Evolutionary conservation across 2,888 invertebrate species (phyloP).

Genomic region (Morpho deidamia): DNA sequence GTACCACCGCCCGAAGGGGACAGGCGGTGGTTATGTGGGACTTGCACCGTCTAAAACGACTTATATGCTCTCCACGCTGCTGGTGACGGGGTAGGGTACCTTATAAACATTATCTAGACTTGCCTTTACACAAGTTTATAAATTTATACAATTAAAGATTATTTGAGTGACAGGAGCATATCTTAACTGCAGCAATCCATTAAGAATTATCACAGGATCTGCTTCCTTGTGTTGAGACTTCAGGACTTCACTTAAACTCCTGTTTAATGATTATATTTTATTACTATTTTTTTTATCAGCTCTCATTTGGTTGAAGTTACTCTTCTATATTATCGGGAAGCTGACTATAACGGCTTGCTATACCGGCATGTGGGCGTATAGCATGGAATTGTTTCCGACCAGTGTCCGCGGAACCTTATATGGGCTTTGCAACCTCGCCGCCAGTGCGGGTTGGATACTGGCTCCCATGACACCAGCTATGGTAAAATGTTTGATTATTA

Average conservation of each 20-base stretch:
- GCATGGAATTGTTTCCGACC: slow-evolving; percentile 82
- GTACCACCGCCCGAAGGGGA: too few species aligned
- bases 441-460: slow-evolving; percentile 79
- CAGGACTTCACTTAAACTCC: background rate
- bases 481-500: slow-evolving; percentile 31
- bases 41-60: too few species aligned
- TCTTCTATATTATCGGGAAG: slow-evolving; percentile 78
- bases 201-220: too few species aligned
- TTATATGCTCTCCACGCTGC: too few species aligned
- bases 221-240: too few species aligned
- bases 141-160: too few species aligned
- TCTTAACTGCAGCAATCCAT: too few species aligned
- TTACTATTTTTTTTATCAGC: background rate
- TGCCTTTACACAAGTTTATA: too few species aligned
- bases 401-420: slow-evolving; percentile 79
- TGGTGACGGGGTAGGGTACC: too few species aligned
- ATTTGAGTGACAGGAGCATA: too few species aligned
- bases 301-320: slow-evolving; percentile 41
- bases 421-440: slow-evolving; percentile 78
- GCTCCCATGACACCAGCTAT: slow-evolving; percentile 80
- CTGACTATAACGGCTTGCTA: slow-evolving; percentile 80
- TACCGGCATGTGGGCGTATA: slow-evolving; percentile 79
- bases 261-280: background rate
- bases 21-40: too few species aligned
- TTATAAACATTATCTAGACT: too few species aligned